These are phyloP conservation scores for Loris lydekkerianus DNA, from an alignment of 2,797 vertebrate genomes.

Conservation along the genomic window DNA sequence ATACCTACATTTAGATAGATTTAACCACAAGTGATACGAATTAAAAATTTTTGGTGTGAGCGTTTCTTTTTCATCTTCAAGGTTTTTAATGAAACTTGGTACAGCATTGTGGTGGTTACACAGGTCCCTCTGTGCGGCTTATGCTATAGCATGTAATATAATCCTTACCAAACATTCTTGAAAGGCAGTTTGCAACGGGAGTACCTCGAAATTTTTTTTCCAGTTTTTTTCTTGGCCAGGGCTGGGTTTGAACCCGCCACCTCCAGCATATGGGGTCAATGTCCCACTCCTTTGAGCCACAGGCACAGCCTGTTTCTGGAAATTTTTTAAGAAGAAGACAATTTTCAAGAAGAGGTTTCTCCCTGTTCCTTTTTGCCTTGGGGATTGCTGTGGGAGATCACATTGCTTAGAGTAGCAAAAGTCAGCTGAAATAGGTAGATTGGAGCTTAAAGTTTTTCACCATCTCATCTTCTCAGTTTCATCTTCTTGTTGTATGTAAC, in stretches of 20 bases:
- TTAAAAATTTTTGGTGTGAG: not conserved
- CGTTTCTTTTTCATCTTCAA: not conserved
- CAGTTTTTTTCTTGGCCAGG: too few species aligned
- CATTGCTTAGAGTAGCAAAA: not conserved
- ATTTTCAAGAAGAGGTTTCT: not conserved
- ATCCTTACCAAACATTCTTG: not conserved
- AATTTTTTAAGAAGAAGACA: not conserved
- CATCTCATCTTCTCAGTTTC: too few species aligned
- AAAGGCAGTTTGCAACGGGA: not conserved
- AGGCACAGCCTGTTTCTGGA: too few species aligned
- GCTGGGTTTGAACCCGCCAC: too few species aligned
- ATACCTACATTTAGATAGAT: not conserved
- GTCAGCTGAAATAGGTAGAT: not conserved
- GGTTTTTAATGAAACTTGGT: not conserved
- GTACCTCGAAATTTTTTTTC: not conserved
- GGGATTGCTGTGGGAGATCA: not conserved
- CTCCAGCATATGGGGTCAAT: too few species aligned
- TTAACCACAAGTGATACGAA: not conserved
- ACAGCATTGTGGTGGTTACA: not conserved
- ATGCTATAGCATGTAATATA: too few species aligned
- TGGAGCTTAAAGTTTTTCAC: too few species aligned
- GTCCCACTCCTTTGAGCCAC: too few species aligned
- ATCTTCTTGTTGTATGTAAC: too few species aligned
- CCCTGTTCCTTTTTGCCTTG: not conserved
- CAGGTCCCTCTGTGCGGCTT: rapidly evolving